These are phyloP conservation scores for Podarcis siculus DNA, from an alignment of 2,797 vertebrate species.

Conservation along the genomic window DNA sequence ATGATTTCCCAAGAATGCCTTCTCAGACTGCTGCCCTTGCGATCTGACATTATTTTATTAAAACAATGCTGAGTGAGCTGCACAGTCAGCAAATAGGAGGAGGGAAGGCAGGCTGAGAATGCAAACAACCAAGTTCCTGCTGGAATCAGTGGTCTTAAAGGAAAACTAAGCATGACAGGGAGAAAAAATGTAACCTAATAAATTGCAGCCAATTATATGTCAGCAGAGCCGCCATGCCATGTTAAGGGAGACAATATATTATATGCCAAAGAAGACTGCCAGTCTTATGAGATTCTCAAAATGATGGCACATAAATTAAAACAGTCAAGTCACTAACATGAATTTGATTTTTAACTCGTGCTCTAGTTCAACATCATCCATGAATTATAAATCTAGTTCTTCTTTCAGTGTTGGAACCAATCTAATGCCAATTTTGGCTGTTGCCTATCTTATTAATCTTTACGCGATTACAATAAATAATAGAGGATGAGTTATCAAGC, in stretches of 20 bases:
- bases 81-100: not conserved
- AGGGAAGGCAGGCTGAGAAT: not conserved
- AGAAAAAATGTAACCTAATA: not conserved
- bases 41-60: conserved; percentile 1
- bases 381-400: conserved; percentile 19
- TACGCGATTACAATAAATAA: not conserved
- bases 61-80: not conserved
- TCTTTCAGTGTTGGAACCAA: not conserved
- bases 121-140: not conserved
- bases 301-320: conserved; percentile 7
- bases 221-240: not conserved
- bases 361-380: not conserved
- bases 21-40: not conserved
- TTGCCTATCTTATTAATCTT: conserved; percentile 16
- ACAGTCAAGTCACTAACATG: not conserved
- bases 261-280: not conserved
- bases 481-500: not conserved
- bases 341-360: conserved; percentile 17
- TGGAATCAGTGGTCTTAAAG: not conserved
- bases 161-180: not conserved
- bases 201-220: conserved; percentile 1
- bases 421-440: not conserved
- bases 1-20: not conserved
- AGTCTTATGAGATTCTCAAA: not conserved
- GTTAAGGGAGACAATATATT: not conserved